A percentile compares a stretch with the other conserved stretches of the same genome.
Evolutionary conservation across 2,888 invertebrate genomes (phyloP).

Genomic region (Altica lythri): DNA sequence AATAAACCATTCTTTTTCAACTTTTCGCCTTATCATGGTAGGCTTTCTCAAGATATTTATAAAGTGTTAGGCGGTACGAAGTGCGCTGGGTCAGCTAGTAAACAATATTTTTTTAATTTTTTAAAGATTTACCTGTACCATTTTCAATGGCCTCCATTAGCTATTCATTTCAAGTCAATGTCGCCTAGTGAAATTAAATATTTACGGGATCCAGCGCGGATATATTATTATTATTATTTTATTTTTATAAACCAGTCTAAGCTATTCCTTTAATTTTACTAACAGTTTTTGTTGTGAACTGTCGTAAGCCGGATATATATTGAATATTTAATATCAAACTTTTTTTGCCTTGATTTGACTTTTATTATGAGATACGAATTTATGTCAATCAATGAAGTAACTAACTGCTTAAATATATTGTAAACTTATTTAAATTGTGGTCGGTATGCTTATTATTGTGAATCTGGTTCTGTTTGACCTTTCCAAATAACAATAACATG

Average conservation of each 20-base stretch:
- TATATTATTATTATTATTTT: conserved; percentile 6
- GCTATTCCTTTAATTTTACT: conserved; percentile 4
- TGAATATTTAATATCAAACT: not conserved
- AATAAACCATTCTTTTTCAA: too few relatives aligned
- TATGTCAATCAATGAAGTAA: too few relatives aligned
- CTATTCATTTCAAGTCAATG: conserved; percentile 18
- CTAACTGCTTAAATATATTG: too few relatives aligned
- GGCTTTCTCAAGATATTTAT: too few relatives aligned
- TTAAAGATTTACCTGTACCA: not conserved
- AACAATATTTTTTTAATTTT: not conserved
- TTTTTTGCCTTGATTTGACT: conserved; percentile 17
- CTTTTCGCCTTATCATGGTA: too few relatives aligned
- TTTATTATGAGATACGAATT: too few relatives aligned
- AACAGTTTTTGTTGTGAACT: conserved; percentile 9
- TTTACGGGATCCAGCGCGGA: conserved; percentile 8
- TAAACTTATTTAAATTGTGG: too few relatives aligned
- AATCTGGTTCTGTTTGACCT: too few relatives aligned
- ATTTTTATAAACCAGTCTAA: conserved; percentile 22
- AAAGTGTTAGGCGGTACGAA: too few relatives aligned
- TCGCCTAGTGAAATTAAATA: conserved; percentile 23
- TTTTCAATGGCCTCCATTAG: conserved; percentile 14
- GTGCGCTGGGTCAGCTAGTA: too few relatives aligned
- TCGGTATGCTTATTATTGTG: too few relatives aligned
- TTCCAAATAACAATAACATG: too few relatives aligned
- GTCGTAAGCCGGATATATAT: conserved; percentile 20